These are phyloP conservation scores for Megamerina dolium DNA, from an alignment of 2,888 invertebrate genomes.

Conservation along the genomic window DNA sequence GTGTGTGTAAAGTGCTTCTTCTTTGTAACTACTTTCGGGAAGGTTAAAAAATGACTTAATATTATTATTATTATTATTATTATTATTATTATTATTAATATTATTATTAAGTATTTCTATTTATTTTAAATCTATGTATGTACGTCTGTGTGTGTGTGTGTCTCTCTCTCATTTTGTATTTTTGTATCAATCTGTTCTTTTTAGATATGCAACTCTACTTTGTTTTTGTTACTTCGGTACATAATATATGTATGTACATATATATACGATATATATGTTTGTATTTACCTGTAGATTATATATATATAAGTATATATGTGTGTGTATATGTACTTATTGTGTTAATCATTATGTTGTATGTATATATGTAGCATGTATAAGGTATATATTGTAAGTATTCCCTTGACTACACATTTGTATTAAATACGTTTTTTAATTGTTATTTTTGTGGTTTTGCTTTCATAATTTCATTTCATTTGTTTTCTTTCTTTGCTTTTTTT, in stretches of 20 bases:
- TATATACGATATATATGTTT: neutral
- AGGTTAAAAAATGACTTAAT: constrained; percentile 34
- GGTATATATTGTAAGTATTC: constrained; percentile 15
- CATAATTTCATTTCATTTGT: too few species aligned
- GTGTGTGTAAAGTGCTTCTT: too few species aligned
- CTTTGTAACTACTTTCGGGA: too few species aligned
- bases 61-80: too few species aligned
- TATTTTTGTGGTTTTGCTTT: too few species aligned
- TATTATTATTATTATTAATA: too few species aligned
- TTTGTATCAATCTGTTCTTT: constrained; percentile 20
- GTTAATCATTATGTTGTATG: constrained; percentile 15
- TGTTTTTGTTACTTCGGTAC: constrained; percentile 33
- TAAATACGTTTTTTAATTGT: constrained; percentile 8
- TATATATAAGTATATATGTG: constrained; percentile 16
- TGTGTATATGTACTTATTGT: constrained; percentile 7
- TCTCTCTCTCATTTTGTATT: neutral
- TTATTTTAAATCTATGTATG: too few species aligned
- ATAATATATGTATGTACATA: neutral
- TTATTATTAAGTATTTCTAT: too few species aligned
- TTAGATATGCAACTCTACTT: constrained; percentile 46
- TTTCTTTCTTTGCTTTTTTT: too few species aligned
- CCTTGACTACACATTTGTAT: constrained; percentile 19
- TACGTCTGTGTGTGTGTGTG: constrained; percentile 1
- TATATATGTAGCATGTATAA: constrained; percentile 11
- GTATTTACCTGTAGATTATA: constrained; percentile 14